Conservation (phyloP, 2,888 invertebrate genomes). For the Pinctada fucata region DNA sequence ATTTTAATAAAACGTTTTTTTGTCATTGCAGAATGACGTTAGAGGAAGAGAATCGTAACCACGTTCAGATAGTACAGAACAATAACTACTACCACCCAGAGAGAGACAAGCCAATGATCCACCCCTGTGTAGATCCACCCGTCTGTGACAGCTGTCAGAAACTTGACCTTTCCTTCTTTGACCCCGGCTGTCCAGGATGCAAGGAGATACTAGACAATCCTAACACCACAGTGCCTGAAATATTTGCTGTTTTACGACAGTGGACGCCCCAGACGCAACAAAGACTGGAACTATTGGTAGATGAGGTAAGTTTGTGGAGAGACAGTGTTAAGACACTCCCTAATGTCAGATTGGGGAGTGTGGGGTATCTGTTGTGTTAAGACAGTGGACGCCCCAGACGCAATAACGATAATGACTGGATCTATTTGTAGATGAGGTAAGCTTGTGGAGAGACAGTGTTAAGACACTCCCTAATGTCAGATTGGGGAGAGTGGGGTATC, state of each 20-base stretch:
- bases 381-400: slow-evolving; percentile 79
- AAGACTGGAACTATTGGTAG: slow-evolving; percentile 76
- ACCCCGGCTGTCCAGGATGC: slow-evolving; percentile 77
- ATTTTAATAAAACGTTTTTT: too few relatives aligned
- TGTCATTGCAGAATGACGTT: slow-evolving; percentile 55
- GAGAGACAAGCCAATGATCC: slow-evolving; percentile 72
- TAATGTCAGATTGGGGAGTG: slow-evolving; percentile 59
- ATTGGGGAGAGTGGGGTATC: slow-evolving; percentile 76
- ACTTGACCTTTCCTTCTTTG: slow-evolving; percentile 77
- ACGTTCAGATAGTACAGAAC: slow-evolving; percentile 16
- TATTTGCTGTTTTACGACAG: slow-evolving; percentile 79
- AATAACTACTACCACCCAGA: slow-evolving; percentile 42
- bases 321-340: neutral
- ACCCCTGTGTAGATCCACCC: slow-evolving; percentile 77
- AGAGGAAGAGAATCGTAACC: slow-evolving; percentile 46
- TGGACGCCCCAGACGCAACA: slow-evolving; percentile 79
- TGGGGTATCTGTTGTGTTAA: slow-evolving; percentile 78
- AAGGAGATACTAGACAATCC: slow-evolving; percentile 72
- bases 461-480: too few relatives aligned
- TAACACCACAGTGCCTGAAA: slow-evolving; percentile 76
- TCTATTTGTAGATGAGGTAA: slow-evolving; percentile 77
- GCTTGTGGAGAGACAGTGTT: slow-evolving; percentile 8
- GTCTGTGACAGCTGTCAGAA: slow-evolving; percentile 77
- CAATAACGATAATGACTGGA: slow-evolving; percentile 78
- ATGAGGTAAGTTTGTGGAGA: slow-evolving; percentile 72